Evolutionary conservation across 2,113 vertebrate genomes (phyloP).

Genomic region (Cololabis saira): DNA sequence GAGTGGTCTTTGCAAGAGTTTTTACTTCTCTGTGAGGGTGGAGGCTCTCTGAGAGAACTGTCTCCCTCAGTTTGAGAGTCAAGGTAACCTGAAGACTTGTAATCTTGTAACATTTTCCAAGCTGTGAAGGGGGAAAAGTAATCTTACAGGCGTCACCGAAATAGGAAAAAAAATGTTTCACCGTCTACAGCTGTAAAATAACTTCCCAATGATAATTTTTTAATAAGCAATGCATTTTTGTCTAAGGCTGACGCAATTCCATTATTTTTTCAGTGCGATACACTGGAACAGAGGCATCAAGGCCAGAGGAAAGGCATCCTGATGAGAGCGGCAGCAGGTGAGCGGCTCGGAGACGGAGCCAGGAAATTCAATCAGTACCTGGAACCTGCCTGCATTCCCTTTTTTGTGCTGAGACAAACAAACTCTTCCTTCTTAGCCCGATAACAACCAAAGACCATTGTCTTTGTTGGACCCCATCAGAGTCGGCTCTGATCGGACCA

Average conservation of each 20-base stretch:
- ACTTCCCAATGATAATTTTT: too few relatives aligned
- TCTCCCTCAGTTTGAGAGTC: not conserved
- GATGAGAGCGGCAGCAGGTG: conserved; percentile 44
- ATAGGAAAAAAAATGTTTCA: too few relatives aligned
- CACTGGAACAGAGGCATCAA: conserved; percentile 10
- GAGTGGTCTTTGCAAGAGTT: conserved; percentile 45
- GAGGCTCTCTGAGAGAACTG: not conserved
- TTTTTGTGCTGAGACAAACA: conserved; percentile 60
- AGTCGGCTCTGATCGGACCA: conserved; percentile 6
- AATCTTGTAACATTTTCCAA: too few relatives aligned
- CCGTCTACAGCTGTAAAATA: too few relatives aligned
- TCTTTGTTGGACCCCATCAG: conserved; percentile 55
- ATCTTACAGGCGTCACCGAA: too few relatives aligned
- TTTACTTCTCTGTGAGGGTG: conserved; percentile 28
- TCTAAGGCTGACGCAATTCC: too few relatives aligned
- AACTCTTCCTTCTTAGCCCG: conserved; percentile 49
- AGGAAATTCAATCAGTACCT: conserved; percentile 66
- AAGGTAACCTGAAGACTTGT: too few relatives aligned
- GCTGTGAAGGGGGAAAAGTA: too few relatives aligned
- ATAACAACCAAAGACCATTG: conserved; percentile 57
- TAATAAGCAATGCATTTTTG: too few relatives aligned
- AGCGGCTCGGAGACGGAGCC: conserved; percentile 57
- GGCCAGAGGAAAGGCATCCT: conserved; percentile 26
- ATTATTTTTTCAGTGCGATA: conserved; percentile 2
- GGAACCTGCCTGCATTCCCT: conserved; percentile 53